Percentiles rank a stretch among this genome's conserved stretches.
Conservation (phyloP, 2,888 invertebrate genomes). For the Tuberolachnus salignus region DNA sequence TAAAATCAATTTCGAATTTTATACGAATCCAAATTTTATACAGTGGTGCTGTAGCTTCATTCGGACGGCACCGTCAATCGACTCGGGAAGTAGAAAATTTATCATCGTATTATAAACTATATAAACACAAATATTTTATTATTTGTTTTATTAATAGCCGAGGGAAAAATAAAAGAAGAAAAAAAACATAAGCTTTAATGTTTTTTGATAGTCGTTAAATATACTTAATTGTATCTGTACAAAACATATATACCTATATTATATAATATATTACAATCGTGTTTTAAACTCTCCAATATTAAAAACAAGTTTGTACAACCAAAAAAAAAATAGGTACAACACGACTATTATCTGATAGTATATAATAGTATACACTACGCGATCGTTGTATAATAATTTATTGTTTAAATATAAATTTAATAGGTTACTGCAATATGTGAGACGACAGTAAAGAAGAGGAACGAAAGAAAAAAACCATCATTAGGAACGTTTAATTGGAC, state of each 20-base stretch:
- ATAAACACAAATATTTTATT: no score
- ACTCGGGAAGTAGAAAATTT: no score
- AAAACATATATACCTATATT: constrained; percentile 17
- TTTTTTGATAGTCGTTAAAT: neutral
- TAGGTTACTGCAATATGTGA: neutral
- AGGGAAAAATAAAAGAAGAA: no score
- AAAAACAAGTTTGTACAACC: constrained; percentile 24
- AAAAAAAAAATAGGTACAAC: constrained; percentile 23
- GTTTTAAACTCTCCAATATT: neutral
- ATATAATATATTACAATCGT: neutral
- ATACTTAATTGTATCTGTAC: neutral
- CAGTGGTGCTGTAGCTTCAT: no score
- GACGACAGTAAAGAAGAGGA: no score
- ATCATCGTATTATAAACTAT: no score
- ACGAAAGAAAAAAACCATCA: constrained; percentile 33
- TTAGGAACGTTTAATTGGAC: constrained; percentile 32
- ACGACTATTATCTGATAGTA: constrained; percentile 19
- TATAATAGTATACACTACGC: no score
- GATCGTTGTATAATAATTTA: constrained; percentile 34
- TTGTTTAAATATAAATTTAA: constrained; percentile 25
- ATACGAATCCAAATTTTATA: no score
- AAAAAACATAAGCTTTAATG: no score
- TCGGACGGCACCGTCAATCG: no score
- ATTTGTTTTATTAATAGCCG: no score
- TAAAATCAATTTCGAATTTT: no score